Percentiles rank a stretch among this genome's conserved stretches.
Conservation (phyloP, 2,888 invertebrate genomes). For the Xanthostigma xanthostigma region DNA sequence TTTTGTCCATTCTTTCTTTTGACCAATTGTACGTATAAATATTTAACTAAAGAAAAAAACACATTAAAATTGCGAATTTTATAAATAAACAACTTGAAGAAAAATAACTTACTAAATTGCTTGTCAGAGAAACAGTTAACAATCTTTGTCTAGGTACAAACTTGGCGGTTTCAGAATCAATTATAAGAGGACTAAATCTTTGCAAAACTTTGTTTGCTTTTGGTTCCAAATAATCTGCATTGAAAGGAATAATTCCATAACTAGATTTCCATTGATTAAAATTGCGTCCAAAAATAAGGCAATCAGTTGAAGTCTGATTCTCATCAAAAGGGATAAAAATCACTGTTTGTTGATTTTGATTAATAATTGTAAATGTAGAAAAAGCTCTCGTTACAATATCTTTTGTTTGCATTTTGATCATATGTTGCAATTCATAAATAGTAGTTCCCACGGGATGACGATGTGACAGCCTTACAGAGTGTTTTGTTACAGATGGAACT, state of each 20-base stretch:
- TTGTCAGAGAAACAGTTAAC: constrained; percentile 39
- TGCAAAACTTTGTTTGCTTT: constrained; percentile 28
- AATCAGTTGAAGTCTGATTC: constrained; percentile 27
- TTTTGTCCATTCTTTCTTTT: constrained; percentile 42
- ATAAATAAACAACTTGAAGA: background rate
- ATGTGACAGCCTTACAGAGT: constrained; percentile 29
- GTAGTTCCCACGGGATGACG: constrained; percentile 30
- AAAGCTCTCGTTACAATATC: constrained; percentile 32
- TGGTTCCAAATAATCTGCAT: constrained; percentile 19
- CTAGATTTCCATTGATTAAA: constrained; percentile 45
- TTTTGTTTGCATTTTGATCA: constrained; percentile 29
- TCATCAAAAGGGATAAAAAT: constrained; percentile 28
- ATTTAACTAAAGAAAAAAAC: constrained; percentile 31
- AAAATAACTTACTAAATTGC: constrained; percentile 34
- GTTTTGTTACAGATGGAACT: constrained; percentile 42
- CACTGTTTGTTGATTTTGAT: constrained; percentile 15
- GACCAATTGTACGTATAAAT: constrained; percentile 58
- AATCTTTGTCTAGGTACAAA: constrained; percentile 51
- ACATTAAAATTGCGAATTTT: background rate
- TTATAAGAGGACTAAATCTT: constrained; percentile 30
- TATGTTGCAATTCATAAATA: constrained; percentile 33
- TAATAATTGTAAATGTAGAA: constrained; percentile 21
- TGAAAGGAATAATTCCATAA: constrained; percentile 19
- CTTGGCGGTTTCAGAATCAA: constrained; percentile 17
- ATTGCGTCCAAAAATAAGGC: constrained; percentile 44